Evolutionary conservation across 37 sponge, comb jelly and placozoan species (phyloP).

Genomic region (Petrosia ficiformis): DNA sequence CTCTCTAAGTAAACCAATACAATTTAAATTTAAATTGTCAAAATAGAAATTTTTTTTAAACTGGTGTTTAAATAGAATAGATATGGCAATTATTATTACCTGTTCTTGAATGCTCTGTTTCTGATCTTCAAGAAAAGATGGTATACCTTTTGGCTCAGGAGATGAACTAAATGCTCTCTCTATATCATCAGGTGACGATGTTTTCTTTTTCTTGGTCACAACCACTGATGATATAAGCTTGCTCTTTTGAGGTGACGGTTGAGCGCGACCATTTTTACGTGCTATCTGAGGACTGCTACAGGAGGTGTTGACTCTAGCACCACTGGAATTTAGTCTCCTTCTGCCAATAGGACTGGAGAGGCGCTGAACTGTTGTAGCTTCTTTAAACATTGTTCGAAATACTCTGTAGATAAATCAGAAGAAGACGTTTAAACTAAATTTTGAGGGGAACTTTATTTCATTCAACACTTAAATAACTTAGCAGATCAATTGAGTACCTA

Average conservation of each 20-base stretch:
- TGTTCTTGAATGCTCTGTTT: conserved; percentile 49
- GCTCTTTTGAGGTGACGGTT: not conserved
- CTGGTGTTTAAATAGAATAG: too few species aligned
- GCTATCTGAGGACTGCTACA: conserved; percentile 25
- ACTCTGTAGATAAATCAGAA: conserved; percentile 18
- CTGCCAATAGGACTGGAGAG: conserved; percentile 36
- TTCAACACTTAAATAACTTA: too few species aligned
- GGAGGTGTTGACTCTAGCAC: not conserved
- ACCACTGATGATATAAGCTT: conserved; percentile 11
- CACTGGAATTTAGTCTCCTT: conserved; percentile 9
- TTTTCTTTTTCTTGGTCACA: conserved; percentile 32
- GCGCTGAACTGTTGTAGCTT: not conserved
- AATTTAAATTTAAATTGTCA: too few species aligned
- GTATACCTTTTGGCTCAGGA: conserved; percentile 5
- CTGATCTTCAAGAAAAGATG: conserved; percentile 31
- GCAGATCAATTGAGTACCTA: too few species aligned
- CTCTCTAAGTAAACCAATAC: not conserved
- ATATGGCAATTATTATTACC: too few species aligned
- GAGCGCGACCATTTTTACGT: not conserved
- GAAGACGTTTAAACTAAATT: not conserved
- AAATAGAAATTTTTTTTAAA: too few species aligned
- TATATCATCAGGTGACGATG: conserved; percentile 15
- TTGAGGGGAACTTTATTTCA: too few species aligned
- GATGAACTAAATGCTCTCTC: conserved; percentile 4
- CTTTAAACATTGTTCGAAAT: conserved; percentile 54